phyloP scores from a whole-genome alignment of 2,113 vertebrate species.

The Tautogolabrus adspersus region DNA sequence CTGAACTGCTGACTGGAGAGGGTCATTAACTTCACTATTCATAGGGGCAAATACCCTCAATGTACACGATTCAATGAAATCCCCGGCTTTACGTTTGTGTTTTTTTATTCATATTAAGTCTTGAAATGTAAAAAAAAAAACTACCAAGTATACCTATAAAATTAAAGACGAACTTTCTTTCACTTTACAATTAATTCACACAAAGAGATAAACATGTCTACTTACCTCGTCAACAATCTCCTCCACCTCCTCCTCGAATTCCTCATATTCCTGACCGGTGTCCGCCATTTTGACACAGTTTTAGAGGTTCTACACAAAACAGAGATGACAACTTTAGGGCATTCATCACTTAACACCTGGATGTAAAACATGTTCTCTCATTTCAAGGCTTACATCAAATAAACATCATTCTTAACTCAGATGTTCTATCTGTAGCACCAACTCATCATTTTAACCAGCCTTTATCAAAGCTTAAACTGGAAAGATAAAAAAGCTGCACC shows the following conservation, averaged over 20 bases:
- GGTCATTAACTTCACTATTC: constrained; percentile 74
- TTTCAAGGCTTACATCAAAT: background rate
- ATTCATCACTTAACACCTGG: background rate
- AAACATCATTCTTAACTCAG: background rate
- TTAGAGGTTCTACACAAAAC: constrained; percentile 72
- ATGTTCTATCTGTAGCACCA: background rate
- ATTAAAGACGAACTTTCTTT: background rate
- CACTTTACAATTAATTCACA: background rate
- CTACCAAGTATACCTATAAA: background rate
- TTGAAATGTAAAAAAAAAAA: background rate
- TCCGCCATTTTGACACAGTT: constrained; percentile 77
- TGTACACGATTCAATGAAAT: background rate
- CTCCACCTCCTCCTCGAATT: constrained; percentile 74
- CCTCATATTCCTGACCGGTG: constrained; percentile 74
- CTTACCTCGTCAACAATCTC: constrained; percentile 86
- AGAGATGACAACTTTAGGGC: constrained; percentile 57
- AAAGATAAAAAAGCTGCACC: constrained; percentile 13
- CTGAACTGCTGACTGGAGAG: constrained; percentile 81
- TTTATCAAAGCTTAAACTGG: background rate
- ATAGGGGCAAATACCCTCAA: constrained; percentile 58
- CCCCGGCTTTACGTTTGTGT: background rate
- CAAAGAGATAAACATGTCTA: background rate
- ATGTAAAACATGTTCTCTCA: background rate
- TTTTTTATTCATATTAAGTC: background rate
- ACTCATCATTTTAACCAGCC: background rate